Evolutionary conservation across 2,113 vertebrate species (phyloP).

Genomic region (Sylvilagus bachmani): DNA sequence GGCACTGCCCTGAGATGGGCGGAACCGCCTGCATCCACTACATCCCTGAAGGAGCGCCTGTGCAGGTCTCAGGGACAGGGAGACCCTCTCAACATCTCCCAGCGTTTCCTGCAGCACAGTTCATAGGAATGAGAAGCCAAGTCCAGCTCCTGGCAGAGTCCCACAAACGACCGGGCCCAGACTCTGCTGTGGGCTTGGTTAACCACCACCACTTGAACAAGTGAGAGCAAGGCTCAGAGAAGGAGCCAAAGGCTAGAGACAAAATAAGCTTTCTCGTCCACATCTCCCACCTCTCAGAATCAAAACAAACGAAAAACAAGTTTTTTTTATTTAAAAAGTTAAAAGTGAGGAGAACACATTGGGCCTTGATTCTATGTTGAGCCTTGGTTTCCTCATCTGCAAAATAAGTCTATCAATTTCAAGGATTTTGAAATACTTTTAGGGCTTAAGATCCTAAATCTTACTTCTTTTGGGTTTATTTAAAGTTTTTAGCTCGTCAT

Average conservation of each 20-base stretch:
- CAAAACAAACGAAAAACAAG: neutral
- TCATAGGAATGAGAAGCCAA: neutral
- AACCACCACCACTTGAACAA: neutral
- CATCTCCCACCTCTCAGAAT: neutral
- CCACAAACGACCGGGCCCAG: neutral
- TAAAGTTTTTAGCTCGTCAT: neutral
- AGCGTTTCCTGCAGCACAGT: neutral
- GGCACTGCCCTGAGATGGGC: no score
- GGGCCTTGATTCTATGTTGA: neutral
- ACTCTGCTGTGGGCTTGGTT: neutral
- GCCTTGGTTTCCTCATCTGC: neutral
- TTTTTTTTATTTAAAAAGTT: neutral
- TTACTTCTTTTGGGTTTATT: neutral
- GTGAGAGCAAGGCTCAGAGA: neutral
- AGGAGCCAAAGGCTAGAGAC: neutral
- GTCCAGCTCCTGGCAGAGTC: neutral
- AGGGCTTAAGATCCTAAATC: neutral
- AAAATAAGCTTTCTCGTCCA: neutral
- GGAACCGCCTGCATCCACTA: neutral
- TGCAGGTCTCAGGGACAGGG: neutral
- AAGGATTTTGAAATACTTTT: neutral
- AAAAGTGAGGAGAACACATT: neutral
- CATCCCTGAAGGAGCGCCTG: neutral
- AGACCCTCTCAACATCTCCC: neutral
- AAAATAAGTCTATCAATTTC: neutral